phyloP scores from a whole-genome alignment of 2,888 invertebrate genomes.

The Limnephilus rhombicus region DNA sequence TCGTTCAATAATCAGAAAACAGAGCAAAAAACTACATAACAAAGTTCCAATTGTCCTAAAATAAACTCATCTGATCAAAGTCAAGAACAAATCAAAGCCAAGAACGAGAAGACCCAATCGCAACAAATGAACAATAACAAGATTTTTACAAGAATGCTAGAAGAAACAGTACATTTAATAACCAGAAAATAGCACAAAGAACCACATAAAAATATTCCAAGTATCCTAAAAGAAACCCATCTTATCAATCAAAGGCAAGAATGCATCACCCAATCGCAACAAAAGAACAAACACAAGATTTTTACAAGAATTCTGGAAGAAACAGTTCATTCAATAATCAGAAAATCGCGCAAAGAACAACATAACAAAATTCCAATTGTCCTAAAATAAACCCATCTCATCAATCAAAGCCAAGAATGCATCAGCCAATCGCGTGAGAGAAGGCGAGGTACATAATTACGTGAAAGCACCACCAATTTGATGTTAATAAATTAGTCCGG shows the following conservation, averaged over 20 bases:
- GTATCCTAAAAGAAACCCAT: not conserved
- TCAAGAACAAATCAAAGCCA: too few relatives aligned
- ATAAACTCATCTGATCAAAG: not conserved
- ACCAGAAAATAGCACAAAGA: not conserved
- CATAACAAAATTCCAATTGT: not conserved
- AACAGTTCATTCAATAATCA: not conserved
- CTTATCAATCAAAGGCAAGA: not conserved
- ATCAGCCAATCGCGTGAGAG: not conserved
- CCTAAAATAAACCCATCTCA: not conserved
- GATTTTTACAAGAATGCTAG: too few relatives aligned
- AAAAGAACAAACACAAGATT: too few relatives aligned
- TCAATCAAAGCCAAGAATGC: not conserved
- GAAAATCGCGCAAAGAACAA: not conserved
- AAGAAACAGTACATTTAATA: too few relatives aligned
- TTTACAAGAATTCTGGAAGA: too few relatives aligned
- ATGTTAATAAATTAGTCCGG: not conserved
- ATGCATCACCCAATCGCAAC: not conserved
- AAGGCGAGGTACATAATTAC: not conserved
- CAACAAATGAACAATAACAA: too few relatives aligned
- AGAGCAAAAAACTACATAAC: not conserved
- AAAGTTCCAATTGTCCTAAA: not conserved
- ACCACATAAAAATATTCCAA: not conserved
- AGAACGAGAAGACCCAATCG: too few relatives aligned
- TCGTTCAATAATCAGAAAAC: not conserved
- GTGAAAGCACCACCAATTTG: not conserved